phyloP scores from a whole-genome alignment of 2,113 vertebrate genomes.

The Holacanthus passer region DNA sequence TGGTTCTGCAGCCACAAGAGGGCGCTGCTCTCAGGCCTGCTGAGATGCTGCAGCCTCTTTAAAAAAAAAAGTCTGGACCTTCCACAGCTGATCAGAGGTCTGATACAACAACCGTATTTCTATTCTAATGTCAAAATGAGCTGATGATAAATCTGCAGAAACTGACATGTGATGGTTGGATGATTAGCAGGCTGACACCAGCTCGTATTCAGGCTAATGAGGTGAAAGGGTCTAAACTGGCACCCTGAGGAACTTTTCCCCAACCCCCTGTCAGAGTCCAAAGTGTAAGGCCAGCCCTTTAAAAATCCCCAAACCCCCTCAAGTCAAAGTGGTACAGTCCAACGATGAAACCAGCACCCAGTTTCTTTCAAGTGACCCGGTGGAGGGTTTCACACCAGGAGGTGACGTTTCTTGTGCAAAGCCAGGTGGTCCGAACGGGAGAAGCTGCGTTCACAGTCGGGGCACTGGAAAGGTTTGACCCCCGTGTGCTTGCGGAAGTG shows the following conservation, averaged over 20 bases:
- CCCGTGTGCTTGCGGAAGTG: conserved; percentile 99
- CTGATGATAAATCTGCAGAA: conserved; percentile 22
- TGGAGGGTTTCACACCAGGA: conserved; percentile 81
- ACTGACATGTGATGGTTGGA: not conserved
- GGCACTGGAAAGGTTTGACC: conserved; percentile 98
- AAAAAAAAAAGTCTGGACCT: conserved; percentile 20
- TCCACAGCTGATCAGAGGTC: conserved; percentile 35
- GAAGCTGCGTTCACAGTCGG: conserved; percentile 98
- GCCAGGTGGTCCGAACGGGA: conserved; percentile 97
- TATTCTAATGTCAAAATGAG: conserved; percentile 14
- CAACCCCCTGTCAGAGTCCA: conserved; percentile 44
- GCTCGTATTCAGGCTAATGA: conserved; percentile 50
- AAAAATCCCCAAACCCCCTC: conserved; percentile 8
- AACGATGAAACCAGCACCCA: conserved; percentile 30
- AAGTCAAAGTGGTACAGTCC: conserved; percentile 68
- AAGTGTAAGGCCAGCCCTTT: conserved; percentile 46
- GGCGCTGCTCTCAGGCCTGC: conserved; percentile 86
- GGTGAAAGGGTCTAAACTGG: conserved; percentile 53
- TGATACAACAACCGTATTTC: conserved; percentile 26
- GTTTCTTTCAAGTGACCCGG: conserved; percentile 38
- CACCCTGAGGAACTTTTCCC: conserved; percentile 67
- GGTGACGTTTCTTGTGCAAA: conserved; percentile 97
- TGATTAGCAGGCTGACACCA: conserved; percentile 23
- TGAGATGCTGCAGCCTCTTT: conserved; percentile 67
- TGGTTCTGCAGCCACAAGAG: conserved; percentile 61